These are phyloP conservation scores for Piaya cayana DNA, from an alignment of 2,113 vertebrate genomes.

Conservation along the genomic window DNA sequence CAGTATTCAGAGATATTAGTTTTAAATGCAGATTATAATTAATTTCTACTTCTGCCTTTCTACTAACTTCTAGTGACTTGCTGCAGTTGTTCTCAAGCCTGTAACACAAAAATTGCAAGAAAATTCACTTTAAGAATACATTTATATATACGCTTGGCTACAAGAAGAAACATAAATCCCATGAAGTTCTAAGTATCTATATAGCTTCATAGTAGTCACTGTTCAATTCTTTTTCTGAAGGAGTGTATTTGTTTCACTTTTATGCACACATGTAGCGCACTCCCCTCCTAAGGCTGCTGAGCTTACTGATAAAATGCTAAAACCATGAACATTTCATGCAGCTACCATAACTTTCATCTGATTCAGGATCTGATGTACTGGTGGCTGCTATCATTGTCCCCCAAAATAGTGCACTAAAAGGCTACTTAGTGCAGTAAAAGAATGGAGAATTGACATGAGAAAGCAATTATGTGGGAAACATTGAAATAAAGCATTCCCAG, in stretches of 20 bases:
- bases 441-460: slow-evolving; percentile 50
- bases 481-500: slow-evolving; percentile 60
- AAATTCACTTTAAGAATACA: neutral
- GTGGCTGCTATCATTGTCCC: neutral
- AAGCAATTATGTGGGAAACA: slow-evolving; percentile 68
- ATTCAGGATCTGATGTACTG: neutral
- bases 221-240: neutral
- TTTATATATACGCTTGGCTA: neutral
- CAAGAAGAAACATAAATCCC: neutral
- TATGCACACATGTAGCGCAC: neutral
- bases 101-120: neutral
- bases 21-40: neutral
- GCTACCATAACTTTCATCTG: neutral
- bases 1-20: neutral
- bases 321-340: neutral
- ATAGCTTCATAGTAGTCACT: neutral
- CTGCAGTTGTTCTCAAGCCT: neutral
- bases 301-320: neutral
- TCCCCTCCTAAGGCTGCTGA: neutral
- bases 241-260: neutral
- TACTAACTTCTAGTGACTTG: neutral
- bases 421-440: slow-evolving; percentile 22
- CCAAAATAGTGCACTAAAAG: neutral
- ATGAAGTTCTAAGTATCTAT: neutral
- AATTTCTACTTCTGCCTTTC: neutral